Evolutionary conservation across 2,888 invertebrate genomes (phyloP), one percentile per base, ranked within the genome.

Genomic region (Dicyrtoma fusca): DNA sequence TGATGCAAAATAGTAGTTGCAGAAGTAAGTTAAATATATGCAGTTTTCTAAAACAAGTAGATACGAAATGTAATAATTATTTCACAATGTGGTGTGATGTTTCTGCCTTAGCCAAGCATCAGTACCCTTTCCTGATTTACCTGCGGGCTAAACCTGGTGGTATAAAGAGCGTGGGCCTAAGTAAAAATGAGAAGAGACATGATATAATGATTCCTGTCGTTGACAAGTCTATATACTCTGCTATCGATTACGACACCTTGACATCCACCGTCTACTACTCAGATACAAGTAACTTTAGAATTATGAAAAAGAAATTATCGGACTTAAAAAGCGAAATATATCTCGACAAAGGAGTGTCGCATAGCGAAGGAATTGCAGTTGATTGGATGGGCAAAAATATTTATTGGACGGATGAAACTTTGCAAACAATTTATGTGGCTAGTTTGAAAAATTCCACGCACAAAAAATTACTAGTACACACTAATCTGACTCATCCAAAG

Each of bases 381-480:
- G 95, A 95, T 84, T 93, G 92, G 92, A 87, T 92, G 82, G 90
- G 90, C 72, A 84, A 87, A 72, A 92, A 94, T 85, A 83, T 95
- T 72, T 95, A 92, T 85, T 94, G 93, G 92, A 91, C 91, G 66
- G 92, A 91, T 84, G 89, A 89, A 83, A 88, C 88, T 69, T 85
- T 88, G 77, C 88, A 89, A 71, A 87, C 86, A 66, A 87, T 94
- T 76, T 88, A 87, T 81, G 92, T 91, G 45, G 88, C 90, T 57
- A 88, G 87, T 45, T 82, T 92, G 73, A 85, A 86, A 34, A 87
- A 88, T 81, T 84, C 88, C 49, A 85, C 84, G 64, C 84, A 86
- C 72, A 83, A 86, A 10, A 87, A 87, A 80, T 87, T 87, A 14
- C 83, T 92, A 19, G 84, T 88, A 17, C 84, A 86, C 55, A 88